These are phyloP conservation scores for Cheilosia impressa DNA, from an alignment of 2,888 invertebrate genomes.

Conservation along the genomic window DNA sequence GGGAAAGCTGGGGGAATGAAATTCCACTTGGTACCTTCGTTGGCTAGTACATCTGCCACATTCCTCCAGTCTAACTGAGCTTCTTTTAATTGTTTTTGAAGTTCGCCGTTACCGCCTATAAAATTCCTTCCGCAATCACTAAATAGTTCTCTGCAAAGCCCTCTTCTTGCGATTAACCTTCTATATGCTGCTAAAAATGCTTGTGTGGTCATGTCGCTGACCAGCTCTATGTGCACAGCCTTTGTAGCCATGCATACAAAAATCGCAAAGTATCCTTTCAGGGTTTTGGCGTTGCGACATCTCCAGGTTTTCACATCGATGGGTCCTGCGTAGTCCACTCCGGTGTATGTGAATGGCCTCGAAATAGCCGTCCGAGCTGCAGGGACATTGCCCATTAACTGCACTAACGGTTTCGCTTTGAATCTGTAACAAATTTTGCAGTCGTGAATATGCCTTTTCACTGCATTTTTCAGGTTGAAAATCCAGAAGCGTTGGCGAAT, in stretches of 20 bases:
- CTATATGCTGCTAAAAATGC: neutral
- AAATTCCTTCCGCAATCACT: neutral
- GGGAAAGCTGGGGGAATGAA: neutral
- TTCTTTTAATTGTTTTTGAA: neutral
- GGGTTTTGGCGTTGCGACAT: no score
- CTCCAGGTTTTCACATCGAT: no score
- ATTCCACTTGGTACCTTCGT: slow-evolving; percentile 1
- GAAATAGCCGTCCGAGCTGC: neutral
- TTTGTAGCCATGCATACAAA: neutral
- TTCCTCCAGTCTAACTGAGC: neutral
- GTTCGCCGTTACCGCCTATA: neutral
- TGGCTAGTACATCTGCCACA: neutral
- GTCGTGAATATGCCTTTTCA: neutral
- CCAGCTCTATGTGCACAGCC: neutral
- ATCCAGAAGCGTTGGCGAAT: neutral
- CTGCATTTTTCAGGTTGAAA: neutral
- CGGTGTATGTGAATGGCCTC: neutral
- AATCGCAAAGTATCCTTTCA: slow-evolving; percentile 52
- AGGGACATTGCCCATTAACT: slow-evolving; percentile 76
- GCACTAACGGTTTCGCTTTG: slow-evolving; percentile 2
- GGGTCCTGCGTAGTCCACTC: neutral
- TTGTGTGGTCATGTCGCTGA: neutral
- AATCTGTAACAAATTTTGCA: slow-evolving; percentile 9
- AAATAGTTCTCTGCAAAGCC: neutral
- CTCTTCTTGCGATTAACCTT: neutral